Evolutionary conservation across 2,888 invertebrate genomes (phyloP), one percentile per base, ranked within the genome.

Genomic region (Luperina testacea): DNA sequence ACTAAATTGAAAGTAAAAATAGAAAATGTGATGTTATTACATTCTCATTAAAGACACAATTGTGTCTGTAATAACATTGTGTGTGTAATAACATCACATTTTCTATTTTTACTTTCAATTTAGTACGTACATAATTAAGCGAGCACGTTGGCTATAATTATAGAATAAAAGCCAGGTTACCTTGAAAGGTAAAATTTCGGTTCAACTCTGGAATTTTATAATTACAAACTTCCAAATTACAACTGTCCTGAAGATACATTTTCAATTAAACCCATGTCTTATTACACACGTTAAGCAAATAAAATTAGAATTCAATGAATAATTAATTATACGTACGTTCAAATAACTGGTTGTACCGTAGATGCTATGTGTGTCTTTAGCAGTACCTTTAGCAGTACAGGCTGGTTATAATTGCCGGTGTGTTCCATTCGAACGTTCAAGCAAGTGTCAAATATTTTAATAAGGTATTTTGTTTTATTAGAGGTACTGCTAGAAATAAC

Each of bases 251-350:
- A 68, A 53, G n/a, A 77, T 82, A 72, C 32, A n/a, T 68, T 75
- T 72, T 61, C 67, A 74, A 72, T 84, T 64, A 67, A 77, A 75
- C 32, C 13, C 51, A 13, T 24, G 0, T 63, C 27, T 48, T 15
- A 59, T 72, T 70, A 59, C 64, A 48, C n/a, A 53, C 42, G 17
- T 45, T 51, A 69, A 69, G 20, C n/a, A 70, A 73, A 77, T 73
- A 65, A 42, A 63, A 64, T 38, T 8, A 63, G 51, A 80, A 69
- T 63, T 53, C 48, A n/a, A 32, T 73, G 2, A 70, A 64, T 42
- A 27, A 53, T 24, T 42, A 27, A 53, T 24, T 45, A 32, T 42
- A 24, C 53, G 3, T 53, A 24, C 15, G 8, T 53, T 38, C 51
- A 59, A 78, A 80, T 64, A 76, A 38, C 32, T 32, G 61, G 5